phyloP scores from a whole-genome alignment of 2,797 vertebrate species.

The Danio aesculapii region DNA sequence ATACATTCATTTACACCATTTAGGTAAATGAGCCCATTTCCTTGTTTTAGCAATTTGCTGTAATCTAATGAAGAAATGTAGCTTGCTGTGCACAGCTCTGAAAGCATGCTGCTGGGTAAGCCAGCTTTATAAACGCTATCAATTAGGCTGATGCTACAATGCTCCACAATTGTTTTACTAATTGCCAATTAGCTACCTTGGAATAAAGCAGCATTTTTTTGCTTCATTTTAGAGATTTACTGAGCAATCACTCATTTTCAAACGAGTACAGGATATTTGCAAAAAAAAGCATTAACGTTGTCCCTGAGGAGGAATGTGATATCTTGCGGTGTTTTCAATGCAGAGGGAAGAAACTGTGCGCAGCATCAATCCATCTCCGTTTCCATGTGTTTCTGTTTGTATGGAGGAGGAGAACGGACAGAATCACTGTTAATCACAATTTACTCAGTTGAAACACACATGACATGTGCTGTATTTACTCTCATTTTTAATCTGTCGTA shows the following conservation, averaged over 20 bases:
- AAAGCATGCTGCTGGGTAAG: slow-evolving; percentile 64
- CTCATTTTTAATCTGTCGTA: slow-evolving; percentile 38
- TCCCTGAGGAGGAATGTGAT: slow-evolving; percentile 53
- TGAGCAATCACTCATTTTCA: slow-evolving; percentile 60
- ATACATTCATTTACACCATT: slow-evolving; percentile 71
- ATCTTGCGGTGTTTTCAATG: slow-evolving; percentile 19
- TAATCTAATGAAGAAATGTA: slow-evolving; percentile 74
- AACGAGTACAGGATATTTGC: slow-evolving; percentile 60
- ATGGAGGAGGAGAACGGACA: slow-evolving; percentile 15
- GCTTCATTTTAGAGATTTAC: slow-evolving; percentile 65
- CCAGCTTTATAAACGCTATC: slow-evolving; percentile 69
- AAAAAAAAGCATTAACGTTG: slow-evolving; percentile 51
- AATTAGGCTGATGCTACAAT: slow-evolving; percentile 68
- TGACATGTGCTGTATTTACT: slow-evolving; percentile 22
- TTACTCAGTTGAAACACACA: slow-evolving; percentile 29
- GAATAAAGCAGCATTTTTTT: slow-evolving; percentile 65
- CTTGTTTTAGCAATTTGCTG: slow-evolving; percentile 71
- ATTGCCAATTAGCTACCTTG: slow-evolving; percentile 73
- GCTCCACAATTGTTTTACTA: slow-evolving; percentile 69
- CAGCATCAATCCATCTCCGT: slow-evolving; percentile 3
- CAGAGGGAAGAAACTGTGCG: background rate
- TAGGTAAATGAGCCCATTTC: slow-evolving; percentile 73
- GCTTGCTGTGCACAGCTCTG: slow-evolving; percentile 71
- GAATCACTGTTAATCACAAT: slow-evolving; percentile 49
- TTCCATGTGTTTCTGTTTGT: slow-evolving; percentile 18